phyloP scores from a whole-genome alignment of 2,797 vertebrate genomes.

The Gila robusta region DNA sequence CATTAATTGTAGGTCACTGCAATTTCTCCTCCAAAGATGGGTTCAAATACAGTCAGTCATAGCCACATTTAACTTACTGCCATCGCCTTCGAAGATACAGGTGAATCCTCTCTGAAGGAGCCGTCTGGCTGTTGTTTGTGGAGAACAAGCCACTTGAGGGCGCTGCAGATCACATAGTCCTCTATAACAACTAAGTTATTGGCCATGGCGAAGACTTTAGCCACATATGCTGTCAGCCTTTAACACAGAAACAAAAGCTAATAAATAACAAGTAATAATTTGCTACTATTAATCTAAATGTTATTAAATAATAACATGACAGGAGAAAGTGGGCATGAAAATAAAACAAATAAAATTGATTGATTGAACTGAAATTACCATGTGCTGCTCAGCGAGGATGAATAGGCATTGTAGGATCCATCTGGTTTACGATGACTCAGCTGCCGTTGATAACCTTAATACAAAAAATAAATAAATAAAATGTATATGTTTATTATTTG shows the following conservation, averaged over 20 bases:
- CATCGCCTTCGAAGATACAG: slow-evolving; percentile 72
- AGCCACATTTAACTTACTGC: slow-evolving; percentile 65
- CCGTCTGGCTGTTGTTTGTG: slow-evolving; percentile 78
- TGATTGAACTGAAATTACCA: slow-evolving; percentile 44
- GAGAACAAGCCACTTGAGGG: slow-evolving; percentile 85
- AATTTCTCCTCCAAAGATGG: no score
- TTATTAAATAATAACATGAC: not conserved
- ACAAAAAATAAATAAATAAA: no score
- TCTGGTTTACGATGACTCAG: slow-evolving; percentile 28
- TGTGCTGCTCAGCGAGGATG: slow-evolving; percentile 18
- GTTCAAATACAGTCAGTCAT: not conserved
- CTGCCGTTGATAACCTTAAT: slow-evolving; percentile 20
- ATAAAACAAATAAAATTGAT: not conserved
- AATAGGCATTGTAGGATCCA: slow-evolving; percentile 20
- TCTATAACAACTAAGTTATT: slow-evolving; percentile 69
- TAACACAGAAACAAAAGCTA: not conserved
- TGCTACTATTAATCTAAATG: not conserved
- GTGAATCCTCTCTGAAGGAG: slow-evolving; percentile 74
- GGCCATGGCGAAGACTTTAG: slow-evolving; percentile 86
- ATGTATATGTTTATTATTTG: no score
- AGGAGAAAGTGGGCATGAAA: not conserved
- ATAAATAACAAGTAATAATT: not conserved
- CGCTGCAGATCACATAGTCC: slow-evolving; percentile 75
- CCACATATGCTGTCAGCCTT: slow-evolving; percentile 90
- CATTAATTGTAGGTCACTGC: no score